Conservation (phyloP, 2,888 invertebrate species). For the Aleiodes alternator region DNA sequence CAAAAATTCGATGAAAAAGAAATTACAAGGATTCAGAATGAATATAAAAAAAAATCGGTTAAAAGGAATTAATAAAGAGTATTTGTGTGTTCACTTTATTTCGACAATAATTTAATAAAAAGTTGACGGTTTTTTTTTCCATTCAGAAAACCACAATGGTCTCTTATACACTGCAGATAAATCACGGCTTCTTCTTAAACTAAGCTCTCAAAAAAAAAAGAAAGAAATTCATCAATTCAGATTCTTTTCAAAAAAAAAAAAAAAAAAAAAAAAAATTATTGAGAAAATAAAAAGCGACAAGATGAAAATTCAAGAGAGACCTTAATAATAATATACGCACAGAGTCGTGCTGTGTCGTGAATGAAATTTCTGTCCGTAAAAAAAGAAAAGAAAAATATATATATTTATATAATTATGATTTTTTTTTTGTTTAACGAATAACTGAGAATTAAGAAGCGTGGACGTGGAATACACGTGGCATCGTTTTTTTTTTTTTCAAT, state of each 20-base stretch:
- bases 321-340: conserved; percentile 39
- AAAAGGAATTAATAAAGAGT: conserved; percentile 16
- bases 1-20: no score
- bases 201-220: conserved; percentile 46
- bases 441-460: conserved; percentile 62
- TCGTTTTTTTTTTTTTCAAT: conserved; percentile 17
- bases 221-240: conserved; percentile 14
- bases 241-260: conserved; percentile 12
- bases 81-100: conserved; percentile 42
- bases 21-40: no score
- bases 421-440: conserved; percentile 1
- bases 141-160: conserved; percentile 55
- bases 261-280: conserved; percentile 3
- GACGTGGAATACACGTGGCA: conserved; percentile 47
- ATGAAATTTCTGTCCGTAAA: conserved; percentile 66
- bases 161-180: conserved; percentile 62
- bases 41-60: neutral
- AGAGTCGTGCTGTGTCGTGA: conserved; percentile 68
- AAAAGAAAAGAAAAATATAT: conserved; percentile 58
- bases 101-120: conserved; percentile 70
- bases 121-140: conserved; percentile 55
- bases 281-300: conserved; percentile 25
- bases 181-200: conserved; percentile 56
- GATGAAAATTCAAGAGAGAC: conserved; percentile 48
- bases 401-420: conserved; percentile 54